These are phyloP conservation scores for Polydrusus tereticollis DNA, from an alignment of 2,888 invertebrate genomes.

Conservation along the genomic window DNA sequence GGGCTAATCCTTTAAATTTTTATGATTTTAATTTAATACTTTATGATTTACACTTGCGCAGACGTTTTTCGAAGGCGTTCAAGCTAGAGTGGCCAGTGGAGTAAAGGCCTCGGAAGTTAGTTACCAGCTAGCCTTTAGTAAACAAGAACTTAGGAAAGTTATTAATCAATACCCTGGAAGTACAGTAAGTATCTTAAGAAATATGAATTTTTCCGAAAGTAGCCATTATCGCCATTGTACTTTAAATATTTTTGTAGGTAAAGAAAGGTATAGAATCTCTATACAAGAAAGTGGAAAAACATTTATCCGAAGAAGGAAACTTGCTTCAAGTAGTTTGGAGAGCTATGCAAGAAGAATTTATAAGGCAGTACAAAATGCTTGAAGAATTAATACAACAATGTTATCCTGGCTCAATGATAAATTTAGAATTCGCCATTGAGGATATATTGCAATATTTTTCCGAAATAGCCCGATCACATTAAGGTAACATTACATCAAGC, in stretches of 20 bases:
- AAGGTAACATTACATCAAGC: conserved; percentile 1
- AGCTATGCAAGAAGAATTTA: conserved; percentile 99
- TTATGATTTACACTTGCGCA: conserved; percentile 64
- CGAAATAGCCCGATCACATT: conserved; percentile 95
- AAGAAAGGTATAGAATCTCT: conserved; percentile 93
- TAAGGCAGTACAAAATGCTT: conserved; percentile 93
- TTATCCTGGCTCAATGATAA: conserved; percentile 95
- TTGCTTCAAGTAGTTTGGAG: conserved; percentile 98
- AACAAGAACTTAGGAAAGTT: conserved; percentile 95
- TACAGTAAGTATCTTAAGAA: conserved; percentile 57
- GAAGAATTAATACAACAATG: conserved; percentile 94
- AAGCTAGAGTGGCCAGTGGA: conserved; percentile 92
- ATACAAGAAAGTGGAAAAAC: conserved; percentile 97
- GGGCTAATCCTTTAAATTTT: no score
- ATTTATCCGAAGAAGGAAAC: conserved; percentile 94
- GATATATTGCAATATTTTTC: conserved; percentile 98
- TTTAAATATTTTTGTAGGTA: conserved; percentile 75
- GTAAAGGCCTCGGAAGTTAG: conserved; percentile 97
- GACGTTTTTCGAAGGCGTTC: conserved; percentile 97
- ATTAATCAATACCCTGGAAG: conserved; percentile 94
- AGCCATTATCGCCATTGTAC: not conserved
- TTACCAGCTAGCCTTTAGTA: conserved; percentile 97
- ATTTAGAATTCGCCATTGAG: conserved; percentile 93
- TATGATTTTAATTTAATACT: no score
- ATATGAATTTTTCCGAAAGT: not conserved